Evolutionary conservation across 2,888 invertebrate genomes (phyloP), one percentile per base, ranked within the genome.

Genomic region (Apotomis turbidana): DNA sequence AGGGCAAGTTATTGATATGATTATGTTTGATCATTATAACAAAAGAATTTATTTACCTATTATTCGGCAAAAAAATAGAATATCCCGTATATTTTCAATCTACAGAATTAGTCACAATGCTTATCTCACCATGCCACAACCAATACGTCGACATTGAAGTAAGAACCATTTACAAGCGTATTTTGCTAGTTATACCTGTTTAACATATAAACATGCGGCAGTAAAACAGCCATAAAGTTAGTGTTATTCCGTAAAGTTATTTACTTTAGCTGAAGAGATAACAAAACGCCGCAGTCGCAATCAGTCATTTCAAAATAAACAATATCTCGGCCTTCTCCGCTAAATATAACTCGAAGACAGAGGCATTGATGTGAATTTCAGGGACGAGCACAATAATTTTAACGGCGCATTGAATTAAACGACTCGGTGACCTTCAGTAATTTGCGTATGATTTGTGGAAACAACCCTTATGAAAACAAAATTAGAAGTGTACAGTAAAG

Each of bases 221-320:
- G 60, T 68, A 68, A 72, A 58, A 57, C 38, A 51, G 15, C 58
- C 58, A 52, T 72, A 62, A 68, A 72, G 51, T 70, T 64, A 52
- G 60, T 60, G 46, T 58, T 72, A 68, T 72, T 72, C 62, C 62
- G n/a, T 68, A 72, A 46, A 38, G 27, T 15, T 68, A 68, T 68
- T 68, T 68, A 68, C 68, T 72, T 72, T 63, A 72, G 38, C 52
- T 59, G 52, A 41, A 59, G 12, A 59, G 72, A 72, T 72, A 72
- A 72, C 62, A 71, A 57, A 66, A 68, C 68, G 68, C 57, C 57
- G 13, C 68, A 68, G 58, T 52, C 62, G 38, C 63, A 68, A 72
- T 72, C 72, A 72, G 68, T 68, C 68, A 72, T 63, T 68, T 67
- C 13, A 68, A 72, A 62, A 72, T 59, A 72, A 72, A 72, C 72